A percentile compares a stretch with the other conserved stretches of the same genome.
These are phyloP conservation scores for Diaperis boleti DNA, from an alignment of 2,888 invertebrate genomes.

Conservation along the genomic window DNA sequence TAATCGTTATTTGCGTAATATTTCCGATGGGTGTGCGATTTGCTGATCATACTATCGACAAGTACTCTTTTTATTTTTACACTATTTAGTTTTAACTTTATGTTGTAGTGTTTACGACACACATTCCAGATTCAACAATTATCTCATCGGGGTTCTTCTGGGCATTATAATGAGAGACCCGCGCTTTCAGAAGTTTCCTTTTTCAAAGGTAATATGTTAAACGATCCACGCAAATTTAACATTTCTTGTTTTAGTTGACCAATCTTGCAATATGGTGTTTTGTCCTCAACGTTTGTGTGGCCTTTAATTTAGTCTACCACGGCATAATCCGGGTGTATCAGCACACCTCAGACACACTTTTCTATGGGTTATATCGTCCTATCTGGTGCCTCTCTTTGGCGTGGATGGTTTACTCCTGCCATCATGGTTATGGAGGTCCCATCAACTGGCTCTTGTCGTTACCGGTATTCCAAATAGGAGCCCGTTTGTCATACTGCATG, in stretches of 20 bases:
- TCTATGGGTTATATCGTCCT: slow-evolving; percentile 38
- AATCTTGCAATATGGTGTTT: slow-evolving; percentile 37
- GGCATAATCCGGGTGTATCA: slow-evolving; percentile 22
- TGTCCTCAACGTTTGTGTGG: slow-evolving; percentile 13
- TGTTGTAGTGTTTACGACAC: slow-evolving; percentile 36
- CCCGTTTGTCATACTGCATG: slow-evolving; percentile 70
- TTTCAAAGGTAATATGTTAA: slow-evolving; percentile 22
- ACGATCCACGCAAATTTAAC: neutral
- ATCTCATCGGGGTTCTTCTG: slow-evolving; percentile 32
- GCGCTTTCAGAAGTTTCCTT: slow-evolving; percentile 25
- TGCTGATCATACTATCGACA: slow-evolving; percentile 29
- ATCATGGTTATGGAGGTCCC: slow-evolving; percentile 50
- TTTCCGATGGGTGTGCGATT: slow-evolving; percentile 31
- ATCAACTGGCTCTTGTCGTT: slow-evolving; percentile 69
- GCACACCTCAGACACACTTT: slow-evolving; percentile 30
- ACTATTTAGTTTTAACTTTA: slow-evolving; percentile 1
- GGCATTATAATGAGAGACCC: slow-evolving; percentile 31
- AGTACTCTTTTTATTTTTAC: slow-evolving; percentile 7
- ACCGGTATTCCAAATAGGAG: slow-evolving; percentile 68
- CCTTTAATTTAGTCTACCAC: slow-evolving; percentile 36
- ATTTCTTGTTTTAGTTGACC: slow-evolving; percentile 7
- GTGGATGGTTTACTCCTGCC: slow-evolving; percentile 40
- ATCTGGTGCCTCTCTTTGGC: slow-evolving; percentile 31
- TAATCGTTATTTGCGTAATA: slow-evolving; percentile 19
- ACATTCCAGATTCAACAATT: slow-evolving; percentile 34